A percentile compares a stretch with the other conserved stretches of the same genome.
These are phyloP conservation scores for Theretra japonica DNA, from an alignment of 2,888 invertebrate species.

Conservation along the genomic window DNA sequence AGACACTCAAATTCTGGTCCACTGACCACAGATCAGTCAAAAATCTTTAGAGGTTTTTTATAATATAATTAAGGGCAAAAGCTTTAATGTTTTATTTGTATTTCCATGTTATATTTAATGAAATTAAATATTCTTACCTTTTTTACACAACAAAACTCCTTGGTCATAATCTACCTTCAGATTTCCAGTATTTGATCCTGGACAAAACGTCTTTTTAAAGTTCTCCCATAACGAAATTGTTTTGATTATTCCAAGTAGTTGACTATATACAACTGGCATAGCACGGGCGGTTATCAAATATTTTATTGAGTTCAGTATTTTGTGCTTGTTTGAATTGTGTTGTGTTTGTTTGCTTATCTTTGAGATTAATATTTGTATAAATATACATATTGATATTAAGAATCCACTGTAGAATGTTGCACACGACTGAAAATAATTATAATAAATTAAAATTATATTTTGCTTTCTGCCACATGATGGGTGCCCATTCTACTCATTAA, in stretches of 20 bases:
- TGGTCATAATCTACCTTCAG: conserved; percentile 73
- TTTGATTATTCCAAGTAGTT: conserved; percentile 50
- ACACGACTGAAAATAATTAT: conserved; percentile 63
- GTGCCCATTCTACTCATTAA: too few relatives aligned
- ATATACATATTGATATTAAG: conserved; percentile 51
- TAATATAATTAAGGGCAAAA: too few relatives aligned
- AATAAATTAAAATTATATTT: not conserved
- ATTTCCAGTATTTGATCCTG: conserved; percentile 55
- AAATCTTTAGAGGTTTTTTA: too few relatives aligned
- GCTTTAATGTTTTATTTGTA: not conserved
- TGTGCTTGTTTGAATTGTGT: conserved; percentile 31
- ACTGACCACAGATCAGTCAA: too few relatives aligned
- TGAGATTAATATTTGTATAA: conserved; percentile 40
- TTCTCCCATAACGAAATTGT: conserved; percentile 42
- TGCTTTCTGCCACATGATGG: not conserved
- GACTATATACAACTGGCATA: conserved; percentile 55
- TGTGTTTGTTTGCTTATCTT: conserved; percentile 34
- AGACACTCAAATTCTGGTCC: too few relatives aligned
- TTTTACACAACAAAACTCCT: conserved; percentile 72
- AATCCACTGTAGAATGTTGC: conserved; percentile 67
- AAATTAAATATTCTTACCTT: conserved; percentile 54
- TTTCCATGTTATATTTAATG: not conserved
- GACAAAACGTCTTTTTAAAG: conserved; percentile 54
- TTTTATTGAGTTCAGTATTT: conserved; percentile 51
- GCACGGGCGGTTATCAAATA: conserved; percentile 60